Conservation (phyloP, 2,888 invertebrate genomes). For the Pemphredon lugubris region DNA sequence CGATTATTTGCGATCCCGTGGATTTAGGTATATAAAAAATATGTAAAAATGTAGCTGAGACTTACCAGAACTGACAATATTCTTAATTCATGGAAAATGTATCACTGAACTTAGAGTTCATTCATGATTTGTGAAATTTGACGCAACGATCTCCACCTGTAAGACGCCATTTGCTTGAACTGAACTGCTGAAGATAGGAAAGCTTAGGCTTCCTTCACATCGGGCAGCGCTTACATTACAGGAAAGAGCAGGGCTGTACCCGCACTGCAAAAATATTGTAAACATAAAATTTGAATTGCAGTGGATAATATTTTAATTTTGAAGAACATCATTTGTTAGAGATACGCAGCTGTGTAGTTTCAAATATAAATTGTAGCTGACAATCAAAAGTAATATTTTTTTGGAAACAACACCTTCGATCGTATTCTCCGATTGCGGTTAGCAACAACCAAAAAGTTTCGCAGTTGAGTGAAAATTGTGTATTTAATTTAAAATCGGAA, state of each 20-base stretch:
- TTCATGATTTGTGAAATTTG: conserved; percentile 81
- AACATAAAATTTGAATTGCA: no score
- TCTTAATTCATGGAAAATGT: conserved; percentile 66
- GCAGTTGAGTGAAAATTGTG: no score
- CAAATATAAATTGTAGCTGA: no score
- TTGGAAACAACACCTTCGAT: no score
- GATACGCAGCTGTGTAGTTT: no score
- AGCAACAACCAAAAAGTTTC: no score
- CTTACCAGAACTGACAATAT: conserved; percentile 68
- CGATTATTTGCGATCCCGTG: conserved; percentile 9
- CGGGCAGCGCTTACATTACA: neutral
- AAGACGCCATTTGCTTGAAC: conserved; percentile 82
- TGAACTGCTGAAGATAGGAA: conserved; percentile 57
- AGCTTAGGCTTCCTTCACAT: conserved; percentile 33
- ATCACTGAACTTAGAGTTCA: conserved; percentile 77
- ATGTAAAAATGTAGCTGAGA: conserved; percentile 22
- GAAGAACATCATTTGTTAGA: no score
- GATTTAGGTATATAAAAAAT: conserved; percentile 6
- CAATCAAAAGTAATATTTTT: no score
- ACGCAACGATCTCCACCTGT: conserved; percentile 80
- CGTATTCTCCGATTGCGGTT: no score
- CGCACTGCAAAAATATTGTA: neutral
- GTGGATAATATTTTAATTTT: no score
- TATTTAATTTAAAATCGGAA: no score
- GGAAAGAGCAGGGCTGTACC: neutral